Evolutionary conservation across 2,888 invertebrate species (phyloP), one percentile per base, ranked within the genome.

Genomic region (Melitaea athalia): DNA sequence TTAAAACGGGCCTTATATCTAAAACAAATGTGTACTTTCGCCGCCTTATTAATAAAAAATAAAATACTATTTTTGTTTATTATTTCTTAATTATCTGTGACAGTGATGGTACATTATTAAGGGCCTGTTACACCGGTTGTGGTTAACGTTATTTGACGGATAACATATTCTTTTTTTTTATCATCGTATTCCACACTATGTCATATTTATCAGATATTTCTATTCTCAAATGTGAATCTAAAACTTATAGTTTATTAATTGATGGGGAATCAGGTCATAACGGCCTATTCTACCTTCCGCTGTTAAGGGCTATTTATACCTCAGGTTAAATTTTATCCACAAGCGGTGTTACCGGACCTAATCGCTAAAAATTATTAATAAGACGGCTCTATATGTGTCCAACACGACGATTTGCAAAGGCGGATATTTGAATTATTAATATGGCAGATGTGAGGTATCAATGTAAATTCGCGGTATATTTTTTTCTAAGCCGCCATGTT

Each of bases 371-470:
- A 31, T 66, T 67, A 62, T 67, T 67, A 67, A 67, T 49, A 67
- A 42, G 66, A 61, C 66, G 55, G 61, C 17, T 0, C 45, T 31
- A 24, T 31, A 38, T 33, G 57, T 38, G 33, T 42, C 38, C 66
- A 38, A 55, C 45, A 38, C 24, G 66, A 61, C 59, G 61, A 17
- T 61, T 17, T 45, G 15, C 14, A 14, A 31, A 68, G 66, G 68
- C 71, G 71, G 68, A 71, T 66, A 42, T 42, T 42, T 65, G 8
- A 59, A 50, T 60, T 38, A 38, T 38, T 10, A 59, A 55, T 71
- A 71, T 71, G 71, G 71, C 71, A 66, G 65, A 57, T n/a, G 31
- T 63, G 68, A 68, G 71, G 66, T 71, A 70, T 55, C 5, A 50
- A 61, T 15, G 53, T 70, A 67, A 66, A 50, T 64, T 64, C 50